These are phyloP conservation scores for Toxostoma redivivum DNA, from an alignment of 2,113 vertebrate species.

Conservation along the genomic window DNA sequence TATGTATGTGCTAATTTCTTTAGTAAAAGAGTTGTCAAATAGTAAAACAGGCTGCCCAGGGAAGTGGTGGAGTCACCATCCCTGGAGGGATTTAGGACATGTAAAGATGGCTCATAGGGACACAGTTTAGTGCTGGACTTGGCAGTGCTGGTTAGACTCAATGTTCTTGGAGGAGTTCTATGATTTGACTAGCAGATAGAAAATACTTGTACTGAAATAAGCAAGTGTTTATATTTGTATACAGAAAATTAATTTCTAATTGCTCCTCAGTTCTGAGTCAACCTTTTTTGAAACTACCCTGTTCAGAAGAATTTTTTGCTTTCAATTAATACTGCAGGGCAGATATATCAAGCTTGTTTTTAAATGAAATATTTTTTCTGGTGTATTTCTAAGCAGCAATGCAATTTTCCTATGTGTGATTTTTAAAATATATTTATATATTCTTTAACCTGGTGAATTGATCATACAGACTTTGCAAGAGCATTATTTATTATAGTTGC, in stretches of 20 bases:
- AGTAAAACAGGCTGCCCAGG: neutral
- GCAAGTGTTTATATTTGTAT: neutral
- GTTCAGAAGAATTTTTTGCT: neutral
- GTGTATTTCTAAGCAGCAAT: neutral
- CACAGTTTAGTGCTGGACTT: neutral
- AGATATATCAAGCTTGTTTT: neutral
- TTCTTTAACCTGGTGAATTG: neutral
- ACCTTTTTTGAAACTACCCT: neutral
- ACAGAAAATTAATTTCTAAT: neutral
- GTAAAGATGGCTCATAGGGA: too few relatives aligned
- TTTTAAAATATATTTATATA: neutral
- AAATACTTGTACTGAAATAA: neutral
- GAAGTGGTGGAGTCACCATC: neutral
- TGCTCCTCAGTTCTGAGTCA: neutral
- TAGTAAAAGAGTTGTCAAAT: neutral
- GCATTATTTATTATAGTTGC: neutral
- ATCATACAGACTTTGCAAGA: neutral
- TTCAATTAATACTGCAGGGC: neutral
- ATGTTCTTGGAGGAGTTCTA: neutral
- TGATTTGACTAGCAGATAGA: neutral
- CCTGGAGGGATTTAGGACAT: neutral
- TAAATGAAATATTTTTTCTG: neutral
- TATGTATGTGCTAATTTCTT: neutral
- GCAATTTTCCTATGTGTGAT: neutral
- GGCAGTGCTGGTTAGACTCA: neutral